A percentile compares a stretch with the other conserved stretches of the same genome.
Conservation (phyloP, 2,797 vertebrate species). For the Sorex maritimensis region DNA sequence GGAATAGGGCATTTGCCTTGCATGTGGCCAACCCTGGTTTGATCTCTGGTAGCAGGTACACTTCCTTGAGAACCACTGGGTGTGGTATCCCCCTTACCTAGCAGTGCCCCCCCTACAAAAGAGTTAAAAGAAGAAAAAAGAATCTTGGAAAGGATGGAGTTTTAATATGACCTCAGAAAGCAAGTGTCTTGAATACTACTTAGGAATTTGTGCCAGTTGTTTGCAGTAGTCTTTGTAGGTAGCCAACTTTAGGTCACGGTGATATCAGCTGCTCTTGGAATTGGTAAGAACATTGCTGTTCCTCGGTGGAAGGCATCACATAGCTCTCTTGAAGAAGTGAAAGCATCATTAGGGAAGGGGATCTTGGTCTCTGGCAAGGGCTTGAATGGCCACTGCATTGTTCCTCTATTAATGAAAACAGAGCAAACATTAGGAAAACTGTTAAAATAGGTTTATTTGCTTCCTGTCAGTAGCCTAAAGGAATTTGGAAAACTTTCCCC, state of each 20-base stretch:
- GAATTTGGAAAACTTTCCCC: slow-evolving; percentile 93
- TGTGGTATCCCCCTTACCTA: too few species aligned
- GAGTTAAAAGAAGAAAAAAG: neutral
- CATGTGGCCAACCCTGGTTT: too few species aligned
- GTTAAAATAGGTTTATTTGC: slow-evolving; percentile 34
- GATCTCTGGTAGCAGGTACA: too few species aligned
- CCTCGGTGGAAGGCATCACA: neutral
- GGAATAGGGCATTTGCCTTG: too few species aligned
- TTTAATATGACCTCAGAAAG: neutral
- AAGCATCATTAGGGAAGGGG: neutral
- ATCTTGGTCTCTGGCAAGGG: neutral
- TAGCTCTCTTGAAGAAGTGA: neutral
- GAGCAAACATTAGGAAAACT: neutral
- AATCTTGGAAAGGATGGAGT: neutral
- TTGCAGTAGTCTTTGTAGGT: neutral
- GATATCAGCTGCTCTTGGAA: neutral
- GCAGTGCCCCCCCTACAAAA: too few species aligned
- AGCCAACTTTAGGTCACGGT: neutral
- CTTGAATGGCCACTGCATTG: neutral
- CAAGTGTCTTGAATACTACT: neutral
- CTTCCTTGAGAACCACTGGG: too few species aligned
- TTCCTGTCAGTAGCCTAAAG: slow-evolving; percentile 70
- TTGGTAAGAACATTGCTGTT: neutral
- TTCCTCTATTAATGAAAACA: slow-evolving; percentile 16
- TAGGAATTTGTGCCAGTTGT: neutral